phyloP scores from a whole-genome alignment of 2,113 vertebrate genomes.

The Vimba vimba region DNA sequence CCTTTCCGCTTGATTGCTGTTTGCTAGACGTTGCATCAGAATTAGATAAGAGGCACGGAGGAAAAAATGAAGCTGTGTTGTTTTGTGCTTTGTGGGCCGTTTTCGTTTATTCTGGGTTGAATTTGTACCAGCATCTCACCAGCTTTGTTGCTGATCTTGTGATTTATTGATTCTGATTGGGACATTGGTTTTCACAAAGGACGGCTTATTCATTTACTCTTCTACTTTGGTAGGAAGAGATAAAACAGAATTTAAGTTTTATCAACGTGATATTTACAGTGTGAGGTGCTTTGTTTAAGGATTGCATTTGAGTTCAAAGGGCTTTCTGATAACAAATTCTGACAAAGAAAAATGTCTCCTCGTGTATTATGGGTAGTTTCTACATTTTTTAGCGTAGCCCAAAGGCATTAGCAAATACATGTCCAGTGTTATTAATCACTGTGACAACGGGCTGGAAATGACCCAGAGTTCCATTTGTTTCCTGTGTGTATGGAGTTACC shows the following conservation, averaged over 20 bases:
- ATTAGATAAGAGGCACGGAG: background rate
- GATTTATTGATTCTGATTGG: constrained; percentile 17
- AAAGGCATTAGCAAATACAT: constrained; percentile 74
- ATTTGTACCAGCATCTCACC: background rate
- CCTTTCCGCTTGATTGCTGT: constrained; percentile 56
- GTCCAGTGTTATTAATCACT: constrained; percentile 83
- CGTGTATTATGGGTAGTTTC: constrained; percentile 70
- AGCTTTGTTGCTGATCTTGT: constrained; percentile 1
- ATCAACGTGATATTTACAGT: constrained; percentile 55
- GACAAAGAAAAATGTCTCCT: constrained; percentile 77
- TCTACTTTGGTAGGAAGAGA: constrained; percentile 38
- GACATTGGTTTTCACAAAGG: background rate
- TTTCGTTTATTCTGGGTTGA: constrained; percentile 19
- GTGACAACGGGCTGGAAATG: constrained; percentile 74
- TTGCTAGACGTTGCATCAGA: constrained; percentile 50
- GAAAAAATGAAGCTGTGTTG: background rate
- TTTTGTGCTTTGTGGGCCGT: constrained; percentile 23
- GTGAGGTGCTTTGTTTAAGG: constrained; percentile 62
- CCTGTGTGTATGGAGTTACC: constrained; percentile 62
- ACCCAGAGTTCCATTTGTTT: constrained; percentile 73
- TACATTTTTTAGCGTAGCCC: constrained; percentile 65
- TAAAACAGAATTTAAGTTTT: constrained; percentile 57
- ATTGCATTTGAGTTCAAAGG: constrained; percentile 70
- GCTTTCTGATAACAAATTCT: constrained; percentile 75
- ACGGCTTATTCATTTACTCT: background rate